A percentile compares a stretch with the other conserved stretches of the same genome.
phyloP scores from a whole-genome alignment of 2,888 invertebrate genomes.

The Encarsia formosa region DNA sequence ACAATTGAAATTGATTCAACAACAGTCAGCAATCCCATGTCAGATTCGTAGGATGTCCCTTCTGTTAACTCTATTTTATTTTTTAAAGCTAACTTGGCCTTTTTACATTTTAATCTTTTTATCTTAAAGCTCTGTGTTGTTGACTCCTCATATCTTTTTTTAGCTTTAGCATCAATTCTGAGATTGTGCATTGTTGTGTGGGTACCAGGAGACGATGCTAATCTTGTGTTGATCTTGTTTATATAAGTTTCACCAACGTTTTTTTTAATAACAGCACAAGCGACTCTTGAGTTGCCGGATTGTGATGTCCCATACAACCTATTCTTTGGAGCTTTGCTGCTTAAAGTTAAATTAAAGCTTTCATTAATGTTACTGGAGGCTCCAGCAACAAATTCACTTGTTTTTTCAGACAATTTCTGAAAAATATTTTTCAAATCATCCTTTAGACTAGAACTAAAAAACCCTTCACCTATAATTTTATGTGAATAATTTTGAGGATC shows the following conservation, averaged over 20 bases:
- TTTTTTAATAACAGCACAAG: conserved; percentile 13
- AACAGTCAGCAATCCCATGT: conserved; percentile 13
- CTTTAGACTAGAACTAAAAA: conserved; percentile 20
- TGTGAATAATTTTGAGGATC: conserved; percentile 26
- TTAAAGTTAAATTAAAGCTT: conserved; percentile 9
- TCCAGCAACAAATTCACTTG: conserved; percentile 1
- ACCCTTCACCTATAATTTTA: conserved; percentile 24
- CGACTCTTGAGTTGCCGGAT: conserved; percentile 7
- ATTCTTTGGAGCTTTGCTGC: conserved; percentile 18
- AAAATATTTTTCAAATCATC: conserved; percentile 11
- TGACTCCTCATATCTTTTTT: conserved; percentile 6
- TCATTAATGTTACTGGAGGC: conserved; percentile 19
- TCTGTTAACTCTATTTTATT: conserved; percentile 21
- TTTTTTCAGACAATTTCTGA: not conserved
- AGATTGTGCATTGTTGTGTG: not conserved
- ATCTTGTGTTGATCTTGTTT: not conserved
- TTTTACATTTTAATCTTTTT: conserved; percentile 12
- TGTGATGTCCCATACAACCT: conserved; percentile 9
- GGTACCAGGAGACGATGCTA: conserved; percentile 8
- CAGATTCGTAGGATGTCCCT: conserved; percentile 19
- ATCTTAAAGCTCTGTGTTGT: not conserved
- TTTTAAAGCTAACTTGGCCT: conserved; percentile 18
- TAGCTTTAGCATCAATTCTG: not conserved
- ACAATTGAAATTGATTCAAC: not conserved
- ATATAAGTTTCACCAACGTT: conserved; percentile 13